Conservation (phyloP, 2,797 vertebrate species). For the Hippocampus kuda region DNA sequence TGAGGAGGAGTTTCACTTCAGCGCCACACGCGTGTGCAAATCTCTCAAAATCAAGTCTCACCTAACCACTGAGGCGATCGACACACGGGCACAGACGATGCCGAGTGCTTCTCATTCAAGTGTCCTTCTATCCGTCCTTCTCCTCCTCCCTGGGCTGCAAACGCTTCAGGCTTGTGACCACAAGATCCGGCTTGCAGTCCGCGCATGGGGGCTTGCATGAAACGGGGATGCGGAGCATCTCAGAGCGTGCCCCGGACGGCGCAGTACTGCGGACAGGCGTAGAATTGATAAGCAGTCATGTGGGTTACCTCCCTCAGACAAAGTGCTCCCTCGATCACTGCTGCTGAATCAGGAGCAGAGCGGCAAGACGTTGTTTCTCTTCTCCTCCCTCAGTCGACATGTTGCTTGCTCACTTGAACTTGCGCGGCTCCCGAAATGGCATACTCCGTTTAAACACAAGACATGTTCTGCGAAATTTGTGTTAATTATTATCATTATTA, state of each 20-base stretch:
- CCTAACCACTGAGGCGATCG: slow-evolving; percentile 26
- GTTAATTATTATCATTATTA: neutral
- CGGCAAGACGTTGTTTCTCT: slow-evolving; percentile 21
- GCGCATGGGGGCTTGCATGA: neutral
- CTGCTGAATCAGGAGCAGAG: slow-evolving; percentile 36
- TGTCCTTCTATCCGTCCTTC: neutral
- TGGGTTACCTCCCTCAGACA: slow-evolving; percentile 56
- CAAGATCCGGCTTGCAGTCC: neutral
- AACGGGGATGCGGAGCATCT: slow-evolving; percentile 53
- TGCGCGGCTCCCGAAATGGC: neutral
- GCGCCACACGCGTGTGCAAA: slow-evolving; percentile 30
- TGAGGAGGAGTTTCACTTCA: slow-evolving; percentile 43
- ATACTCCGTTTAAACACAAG: neutral
- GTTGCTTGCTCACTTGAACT: slow-evolving; percentile 1
- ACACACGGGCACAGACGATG: slow-evolving; percentile 11
- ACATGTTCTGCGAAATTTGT: neutral
- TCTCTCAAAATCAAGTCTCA: slow-evolving; percentile 21
- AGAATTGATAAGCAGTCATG: slow-evolving; percentile 40
- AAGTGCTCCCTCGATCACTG: slow-evolving; percentile 43
- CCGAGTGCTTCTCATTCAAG: slow-evolving; percentile 25
- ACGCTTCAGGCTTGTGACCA: neutral
- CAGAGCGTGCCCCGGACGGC: slow-evolving; percentile 74
- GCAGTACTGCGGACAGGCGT: slow-evolving; percentile 24
- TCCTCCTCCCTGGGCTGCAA: neutral
- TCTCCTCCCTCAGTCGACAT: slow-evolving; percentile 12